Evolutionary conservation across 1,140 invertebrate species (phyloP), one percentile per base, ranked within the genome.

Genomic region (Euura lappo): DNA sequence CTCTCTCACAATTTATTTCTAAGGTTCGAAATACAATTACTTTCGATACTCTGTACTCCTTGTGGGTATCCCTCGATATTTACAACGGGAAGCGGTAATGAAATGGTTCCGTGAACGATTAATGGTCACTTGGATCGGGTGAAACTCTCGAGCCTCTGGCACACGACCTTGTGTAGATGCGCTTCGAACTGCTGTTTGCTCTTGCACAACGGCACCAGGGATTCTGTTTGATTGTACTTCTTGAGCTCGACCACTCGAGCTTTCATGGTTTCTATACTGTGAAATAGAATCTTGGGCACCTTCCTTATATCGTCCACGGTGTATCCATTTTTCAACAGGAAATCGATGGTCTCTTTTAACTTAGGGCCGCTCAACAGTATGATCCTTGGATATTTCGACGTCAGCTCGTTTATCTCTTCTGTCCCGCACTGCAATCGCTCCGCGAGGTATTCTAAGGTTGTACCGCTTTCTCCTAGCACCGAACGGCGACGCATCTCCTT

Each of bases 301-400:
- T 28, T 11, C 28, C 11, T 68, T 28, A 68, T 10, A 11, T 68
- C 11, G 3, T 68, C 66, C 10, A 44, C 10, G 13, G 2, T 68
- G 42, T 68, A 68, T 68, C 42, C 66, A 10, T 68, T 68, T 42
- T 68, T 10, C 10, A 68, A 11, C 66, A 68, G 44, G 28, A 68
- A 68, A 42, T 68, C 28, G 44, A 68, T 28, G 42, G 3, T 1
- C 10, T 68, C 42, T 28, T 68, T 68, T 44, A n/a, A 11, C 28
- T 68, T 68, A 4, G 28, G 44, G 8, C 28, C 28, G 8, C 3
- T 44, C 28, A 68, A 8, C 8, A 13, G 2, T 0, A 13, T 42
- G 44, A 11, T 11, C 6, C 10, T 4, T 11, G 66, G 66, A 3
- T 11, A 42, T 42, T 44, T 68, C 4, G 13, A 4, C 11, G 42